A percentile compares a stretch with the other conserved stretches of the same genome.
Evolutionary conservation across 2,888 invertebrate genomes (phyloP).

Genomic region (Antheraea assamensis): DNA sequence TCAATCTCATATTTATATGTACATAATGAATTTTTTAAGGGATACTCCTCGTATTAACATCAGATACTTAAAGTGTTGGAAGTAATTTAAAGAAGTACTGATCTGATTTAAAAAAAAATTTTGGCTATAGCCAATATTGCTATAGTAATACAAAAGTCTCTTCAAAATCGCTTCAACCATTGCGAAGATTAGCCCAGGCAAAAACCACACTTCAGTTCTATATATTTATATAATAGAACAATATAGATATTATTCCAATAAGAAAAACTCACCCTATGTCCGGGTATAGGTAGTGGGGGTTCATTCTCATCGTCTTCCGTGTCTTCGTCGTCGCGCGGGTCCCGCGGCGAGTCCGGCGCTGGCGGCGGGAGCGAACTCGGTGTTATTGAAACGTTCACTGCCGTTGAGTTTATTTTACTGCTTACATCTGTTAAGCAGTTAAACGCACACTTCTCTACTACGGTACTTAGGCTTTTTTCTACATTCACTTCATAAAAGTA

Average conservation of each 20-base stretch:
- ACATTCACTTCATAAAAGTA: neutral
- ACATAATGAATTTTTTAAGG: no score
- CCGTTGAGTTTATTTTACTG: constrained; percentile 81
- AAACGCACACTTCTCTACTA: neutral
- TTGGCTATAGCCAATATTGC: no score
- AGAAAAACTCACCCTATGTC: constrained; percentile 84
- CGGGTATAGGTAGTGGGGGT: constrained; percentile 84
- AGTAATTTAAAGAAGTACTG: no score
- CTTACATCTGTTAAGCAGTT: constrained; percentile 59
- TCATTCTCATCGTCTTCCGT: constrained; percentile 87
- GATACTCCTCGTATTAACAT: no score
- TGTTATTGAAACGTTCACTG: constrained; percentile 72
- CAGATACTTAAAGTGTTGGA: no score
- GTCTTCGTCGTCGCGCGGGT: constrained; percentile 72
- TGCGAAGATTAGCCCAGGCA: no score
- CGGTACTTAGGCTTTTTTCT: neutral
- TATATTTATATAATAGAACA: no score
- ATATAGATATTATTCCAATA: neutral
- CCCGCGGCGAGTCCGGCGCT: constrained; percentile 71
- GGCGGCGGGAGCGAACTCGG: constrained; percentile 82
- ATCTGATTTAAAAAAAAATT: no score
- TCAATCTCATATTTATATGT: no score
- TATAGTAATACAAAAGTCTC: no score
- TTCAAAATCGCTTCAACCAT: no score
- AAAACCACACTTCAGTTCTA: no score